Conservation (phyloP, 2,797 vertebrate genomes). For the Clarias platycephalus region DNA sequence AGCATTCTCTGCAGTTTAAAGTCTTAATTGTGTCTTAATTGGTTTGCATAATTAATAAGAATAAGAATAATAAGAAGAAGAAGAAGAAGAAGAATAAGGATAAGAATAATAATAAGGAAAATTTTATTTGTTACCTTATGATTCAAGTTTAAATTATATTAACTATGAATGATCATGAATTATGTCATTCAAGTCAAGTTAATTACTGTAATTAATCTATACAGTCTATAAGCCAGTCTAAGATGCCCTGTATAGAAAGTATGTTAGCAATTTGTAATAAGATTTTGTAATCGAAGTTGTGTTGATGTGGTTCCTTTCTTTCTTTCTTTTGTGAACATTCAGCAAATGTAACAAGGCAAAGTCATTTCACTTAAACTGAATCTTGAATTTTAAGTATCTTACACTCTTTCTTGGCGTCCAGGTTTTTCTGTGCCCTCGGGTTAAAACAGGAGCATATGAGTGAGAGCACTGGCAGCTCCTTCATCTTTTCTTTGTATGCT, state of each 20-base stretch:
- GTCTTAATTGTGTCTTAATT: background rate
- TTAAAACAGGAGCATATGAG: conserved; percentile 98
- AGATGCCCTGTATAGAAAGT: too few relatives aligned
- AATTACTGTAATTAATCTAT: background rate
- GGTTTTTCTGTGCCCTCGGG: conserved; percentile 90
- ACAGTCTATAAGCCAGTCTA: too few relatives aligned
- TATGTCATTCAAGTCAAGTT: background rate
- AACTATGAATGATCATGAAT: background rate
- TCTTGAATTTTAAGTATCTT: conserved; percentile 39
- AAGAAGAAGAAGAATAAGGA: too few relatives aligned
- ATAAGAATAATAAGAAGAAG: background rate
- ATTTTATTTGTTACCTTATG: background rate
- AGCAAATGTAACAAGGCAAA: too few relatives aligned
- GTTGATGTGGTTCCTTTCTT: too few relatives aligned
- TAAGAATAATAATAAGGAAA: background rate
- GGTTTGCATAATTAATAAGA: background rate
- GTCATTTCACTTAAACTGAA: too few relatives aligned
- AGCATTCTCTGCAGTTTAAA: background rate
- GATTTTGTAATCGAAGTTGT: too few relatives aligned
- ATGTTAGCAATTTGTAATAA: too few relatives aligned
- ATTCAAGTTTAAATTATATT: background rate
- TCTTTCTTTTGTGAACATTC: too few relatives aligned
- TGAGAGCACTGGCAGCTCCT: conserved; percentile 94
- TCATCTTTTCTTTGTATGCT: conserved; percentile 99
- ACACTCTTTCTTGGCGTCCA: conserved; percentile 91